Evolutionary conservation across 2,113 vertebrate genomes (phyloP).

Genomic region (Callipepla californica): DNA sequence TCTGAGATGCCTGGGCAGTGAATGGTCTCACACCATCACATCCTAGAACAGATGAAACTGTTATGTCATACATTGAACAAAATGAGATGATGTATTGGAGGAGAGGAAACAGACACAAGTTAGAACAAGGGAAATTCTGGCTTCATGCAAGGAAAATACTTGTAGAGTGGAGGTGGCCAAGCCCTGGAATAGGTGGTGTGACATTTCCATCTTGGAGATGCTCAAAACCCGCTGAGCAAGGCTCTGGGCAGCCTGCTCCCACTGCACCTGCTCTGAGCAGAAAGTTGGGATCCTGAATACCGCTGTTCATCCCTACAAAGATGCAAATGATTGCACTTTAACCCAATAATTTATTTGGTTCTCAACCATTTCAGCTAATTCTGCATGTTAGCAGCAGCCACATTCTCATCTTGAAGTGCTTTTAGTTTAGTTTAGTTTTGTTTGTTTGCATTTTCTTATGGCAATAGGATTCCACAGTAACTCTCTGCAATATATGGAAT

Average conservation of each 20-base stretch:
- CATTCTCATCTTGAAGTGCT: not conserved
- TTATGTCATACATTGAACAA: not conserved
- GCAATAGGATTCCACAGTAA: not conserved
- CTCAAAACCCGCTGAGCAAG: not conserved
- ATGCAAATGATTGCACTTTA: rapidly evolving
- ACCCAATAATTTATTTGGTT: not conserved
- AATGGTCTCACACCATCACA: rapidly evolving
- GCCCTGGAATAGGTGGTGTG: not conserved
- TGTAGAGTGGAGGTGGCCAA: not conserved
- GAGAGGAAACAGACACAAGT: not conserved
- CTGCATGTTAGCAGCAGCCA: not conserved
- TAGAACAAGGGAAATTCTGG: not conserved
- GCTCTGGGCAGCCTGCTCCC: not conserved
- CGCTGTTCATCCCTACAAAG: not conserved
- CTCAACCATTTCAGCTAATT: not conserved
- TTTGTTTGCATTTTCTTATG: not conserved
- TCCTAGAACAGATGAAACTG: not conserved
- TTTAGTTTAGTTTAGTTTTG: not conserved
- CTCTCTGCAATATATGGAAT: not conserved
- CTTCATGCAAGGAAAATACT: not conserved
- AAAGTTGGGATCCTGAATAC: not conserved
- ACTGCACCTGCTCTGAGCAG: not conserved
- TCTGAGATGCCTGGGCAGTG: rapidly evolving
- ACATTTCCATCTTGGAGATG: not conserved
- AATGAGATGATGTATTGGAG: not conserved